phyloP scores from a whole-genome alignment of 2,888 invertebrate species.

The Macrophya annulata region DNA sequence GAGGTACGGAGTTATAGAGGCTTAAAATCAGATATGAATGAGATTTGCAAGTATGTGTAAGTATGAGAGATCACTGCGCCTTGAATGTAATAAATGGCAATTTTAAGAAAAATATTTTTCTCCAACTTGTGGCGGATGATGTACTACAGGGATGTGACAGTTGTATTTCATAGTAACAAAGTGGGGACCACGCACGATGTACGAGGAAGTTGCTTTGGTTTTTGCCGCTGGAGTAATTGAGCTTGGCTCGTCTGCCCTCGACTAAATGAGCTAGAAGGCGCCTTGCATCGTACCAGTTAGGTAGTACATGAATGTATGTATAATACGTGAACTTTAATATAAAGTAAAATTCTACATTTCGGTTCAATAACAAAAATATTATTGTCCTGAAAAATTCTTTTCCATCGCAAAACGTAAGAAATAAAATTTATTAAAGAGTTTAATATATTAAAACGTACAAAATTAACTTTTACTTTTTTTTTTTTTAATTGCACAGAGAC shows the following conservation, averaged over 20 bases:
- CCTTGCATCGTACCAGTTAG: constrained; percentile 57
- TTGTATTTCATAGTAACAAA: constrained; percentile 66
- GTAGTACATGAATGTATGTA: background rate
- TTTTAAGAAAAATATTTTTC: constrained; percentile 58
- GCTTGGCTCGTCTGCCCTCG: constrained; percentile 72
- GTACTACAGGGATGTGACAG: constrained; percentile 48
- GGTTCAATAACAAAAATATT: no score
- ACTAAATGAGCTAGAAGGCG: constrained; percentile 75
- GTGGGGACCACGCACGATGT: constrained; percentile 77
- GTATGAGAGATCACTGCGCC: background rate
- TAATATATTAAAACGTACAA: background rate
- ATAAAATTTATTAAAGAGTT: no score
- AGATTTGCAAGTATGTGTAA: background rate
- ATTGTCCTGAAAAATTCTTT: no score
- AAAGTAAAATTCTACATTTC: background rate
- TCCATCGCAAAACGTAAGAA: no score
- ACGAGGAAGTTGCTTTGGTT: constrained; percentile 74
- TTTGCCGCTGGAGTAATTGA: constrained; percentile 75
- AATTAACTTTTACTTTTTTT: constrained; percentile 18
- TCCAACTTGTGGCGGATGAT: constrained; percentile 44
- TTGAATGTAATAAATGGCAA: constrained; percentile 52
- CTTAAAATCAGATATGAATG: background rate
- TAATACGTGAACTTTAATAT: background rate
- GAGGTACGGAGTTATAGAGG: background rate
- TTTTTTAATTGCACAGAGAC: background rate